phyloP scores from a whole-genome alignment of 2,888 invertebrate species.

The Pharmacophagus antenor region DNA sequence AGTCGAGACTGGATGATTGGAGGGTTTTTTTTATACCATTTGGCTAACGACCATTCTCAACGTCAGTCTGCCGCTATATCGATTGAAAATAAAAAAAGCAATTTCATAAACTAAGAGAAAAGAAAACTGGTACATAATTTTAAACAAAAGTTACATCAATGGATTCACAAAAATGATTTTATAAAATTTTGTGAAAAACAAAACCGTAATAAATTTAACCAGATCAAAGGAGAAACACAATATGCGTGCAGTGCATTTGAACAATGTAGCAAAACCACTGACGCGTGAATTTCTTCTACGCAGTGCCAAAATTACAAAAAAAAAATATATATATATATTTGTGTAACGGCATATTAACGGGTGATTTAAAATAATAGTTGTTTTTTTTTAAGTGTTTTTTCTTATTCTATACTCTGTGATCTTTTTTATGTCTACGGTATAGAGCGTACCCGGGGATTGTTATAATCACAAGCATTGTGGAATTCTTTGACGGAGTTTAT shows the following conservation, averaged over 20 bases:
- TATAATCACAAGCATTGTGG: constrained; percentile 12
- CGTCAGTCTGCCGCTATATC: no score
- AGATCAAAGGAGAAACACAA: constrained; percentile 54
- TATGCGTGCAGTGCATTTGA: constrained; percentile 51
- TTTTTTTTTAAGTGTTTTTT: constrained; percentile 46
- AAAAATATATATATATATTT: constrained; percentile 59
- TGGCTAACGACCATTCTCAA: no score
- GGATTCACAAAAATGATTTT: neutral
- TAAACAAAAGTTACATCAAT: constrained; percentile 1
- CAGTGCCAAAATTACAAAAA: constrained; percentile 63
- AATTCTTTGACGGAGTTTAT: constrained; percentile 19
- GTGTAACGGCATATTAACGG: constrained; percentile 66
- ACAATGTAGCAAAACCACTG: constrained; percentile 50
- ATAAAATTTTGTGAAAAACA: constrained; percentile 10
- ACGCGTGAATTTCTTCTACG: constrained; percentile 33
- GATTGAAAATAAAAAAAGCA: no score
- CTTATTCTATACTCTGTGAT: constrained; percentile 18
- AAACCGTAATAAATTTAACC: constrained; percentile 41
- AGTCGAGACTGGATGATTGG: no score
- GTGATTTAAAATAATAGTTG: constrained; percentile 63
- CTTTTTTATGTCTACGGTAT: constrained; percentile 17
- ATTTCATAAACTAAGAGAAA: neutral
- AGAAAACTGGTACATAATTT: neutral
- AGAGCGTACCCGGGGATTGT: constrained; percentile 1
- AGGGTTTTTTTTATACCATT: no score